Percentiles rank a stretch among this genome's conserved stretches.
phyloP scores from a whole-genome alignment of 2,113 vertebrate genomes.

The Anas platyrhynchos region DNA sequence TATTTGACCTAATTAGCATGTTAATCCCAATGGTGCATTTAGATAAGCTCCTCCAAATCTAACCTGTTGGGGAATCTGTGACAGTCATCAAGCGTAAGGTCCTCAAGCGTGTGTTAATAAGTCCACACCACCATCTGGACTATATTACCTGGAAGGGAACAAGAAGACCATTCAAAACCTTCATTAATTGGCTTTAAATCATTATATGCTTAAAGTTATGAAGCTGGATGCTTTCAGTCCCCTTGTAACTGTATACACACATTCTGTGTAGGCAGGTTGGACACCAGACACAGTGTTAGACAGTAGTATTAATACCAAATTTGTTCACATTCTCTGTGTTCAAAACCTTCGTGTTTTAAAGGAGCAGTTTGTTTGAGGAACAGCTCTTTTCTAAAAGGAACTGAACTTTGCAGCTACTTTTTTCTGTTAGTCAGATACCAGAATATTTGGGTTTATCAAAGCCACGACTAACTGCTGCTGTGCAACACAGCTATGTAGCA shows the following conservation, averaged over 20 bases:
- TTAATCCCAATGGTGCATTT: neutral
- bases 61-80: neutral
- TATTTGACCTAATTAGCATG: neutral
- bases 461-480: neutral
- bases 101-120: neutral
- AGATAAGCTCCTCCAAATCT: neutral
- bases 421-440: neutral
- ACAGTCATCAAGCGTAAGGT: neutral
- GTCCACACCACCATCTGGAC: rapidly evolving
- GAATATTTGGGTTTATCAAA: neutral
- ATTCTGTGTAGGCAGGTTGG: neutral
- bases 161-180: neutral
- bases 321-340: neutral
- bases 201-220: neutral
- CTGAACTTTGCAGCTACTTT: neutral
- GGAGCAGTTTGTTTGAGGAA: neutral
- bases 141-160: neutral
- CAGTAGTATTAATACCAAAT: rapidly evolving
- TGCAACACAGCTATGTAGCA: neutral
- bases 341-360: neutral
- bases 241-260: neutral
- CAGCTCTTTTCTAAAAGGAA: neutral
- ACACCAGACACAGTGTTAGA: neutral
- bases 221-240: neutral
- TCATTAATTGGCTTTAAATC: neutral